phyloP scores from a whole-genome alignment of 35 echinoderm and acorn worm genomes.

The Eucidaris tribuloides region DNA sequence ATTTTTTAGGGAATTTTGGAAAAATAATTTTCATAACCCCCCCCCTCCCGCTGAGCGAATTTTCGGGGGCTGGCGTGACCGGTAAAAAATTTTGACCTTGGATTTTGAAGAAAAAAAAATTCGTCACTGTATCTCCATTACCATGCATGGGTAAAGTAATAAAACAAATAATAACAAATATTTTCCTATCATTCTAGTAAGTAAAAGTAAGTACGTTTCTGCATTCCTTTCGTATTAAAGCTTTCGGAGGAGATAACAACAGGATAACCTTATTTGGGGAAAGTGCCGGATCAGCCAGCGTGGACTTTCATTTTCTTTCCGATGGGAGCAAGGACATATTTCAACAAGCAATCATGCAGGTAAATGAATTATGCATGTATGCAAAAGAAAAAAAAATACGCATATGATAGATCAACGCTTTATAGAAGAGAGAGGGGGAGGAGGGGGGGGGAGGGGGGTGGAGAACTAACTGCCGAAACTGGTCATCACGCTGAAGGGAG shows the following conservation, averaged over 20 bases:
- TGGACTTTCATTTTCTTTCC: slow-evolving; percentile 48
- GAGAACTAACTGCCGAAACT: background rate
- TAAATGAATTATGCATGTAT: background rate
- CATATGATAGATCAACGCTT: background rate
- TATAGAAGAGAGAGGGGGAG: background rate
- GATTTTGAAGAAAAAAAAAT: no score
- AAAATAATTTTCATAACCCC: no score
- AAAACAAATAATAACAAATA: no score
- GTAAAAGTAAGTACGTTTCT: no score
- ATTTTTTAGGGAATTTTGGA: no score
- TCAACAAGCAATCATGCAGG: slow-evolving; percentile 35
- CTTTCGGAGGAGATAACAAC: slow-evolving; percentile 72
- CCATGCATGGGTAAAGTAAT: no score
- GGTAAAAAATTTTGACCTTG: no score
- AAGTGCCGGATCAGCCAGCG: slow-evolving; percentile 74
- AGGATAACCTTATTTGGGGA: slow-evolving; percentile 72
- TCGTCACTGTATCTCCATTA: no score
- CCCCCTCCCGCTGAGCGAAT: no score
- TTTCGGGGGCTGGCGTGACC: no score
- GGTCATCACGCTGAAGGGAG: background rate
- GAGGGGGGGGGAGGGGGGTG: background rate
- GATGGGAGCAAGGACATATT: slow-evolving; percentile 13
- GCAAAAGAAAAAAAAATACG: background rate
- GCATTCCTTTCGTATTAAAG: no score
- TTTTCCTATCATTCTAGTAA: no score